Evolutionary conservation across 2,888 invertebrate genomes (phyloP).

Genomic region (Seira musarum): DNA sequence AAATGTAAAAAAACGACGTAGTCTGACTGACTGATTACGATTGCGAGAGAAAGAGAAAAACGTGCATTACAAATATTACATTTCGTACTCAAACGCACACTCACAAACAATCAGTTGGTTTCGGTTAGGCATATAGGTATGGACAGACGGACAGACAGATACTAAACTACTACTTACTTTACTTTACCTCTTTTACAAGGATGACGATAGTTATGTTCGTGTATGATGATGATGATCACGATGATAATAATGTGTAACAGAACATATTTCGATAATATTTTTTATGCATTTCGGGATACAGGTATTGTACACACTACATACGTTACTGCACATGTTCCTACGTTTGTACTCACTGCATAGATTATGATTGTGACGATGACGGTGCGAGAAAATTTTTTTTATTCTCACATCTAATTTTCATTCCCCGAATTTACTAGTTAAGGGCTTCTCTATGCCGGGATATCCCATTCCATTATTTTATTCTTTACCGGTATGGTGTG

Average conservation of each 20-base stretch:
- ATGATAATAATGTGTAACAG: constrained; percentile 45
- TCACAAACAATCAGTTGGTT: constrained; percentile 3
- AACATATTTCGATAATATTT: neutral
- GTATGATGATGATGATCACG: constrained; percentile 6
- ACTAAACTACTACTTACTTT: constrained; percentile 4
- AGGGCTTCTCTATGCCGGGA: no score
- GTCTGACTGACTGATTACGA: neutral
- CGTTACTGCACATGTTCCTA: constrained; percentile 41
- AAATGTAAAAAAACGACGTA: constrained; percentile 18
- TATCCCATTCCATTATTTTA: no score
- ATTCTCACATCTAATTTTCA: neutral
- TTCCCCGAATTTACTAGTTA: no score
- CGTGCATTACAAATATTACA: constrained; percentile 38
- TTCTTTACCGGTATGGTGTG: no score
- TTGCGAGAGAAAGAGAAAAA: constrained; percentile 24
- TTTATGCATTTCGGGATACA: neutral
- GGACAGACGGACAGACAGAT: neutral
- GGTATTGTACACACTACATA: constrained; percentile 28
- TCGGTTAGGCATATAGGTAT: neutral
- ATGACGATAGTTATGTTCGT: neutral
- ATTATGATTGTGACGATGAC: constrained; percentile 55
- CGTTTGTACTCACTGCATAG: neutral
- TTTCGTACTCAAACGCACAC: constrained; percentile 21
- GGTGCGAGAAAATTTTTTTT: constrained; percentile 52
- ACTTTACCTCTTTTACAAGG: neutral